Percentiles rank a stretch among this genome's conserved stretches.
Conservation (phyloP, 2,888 invertebrate species). For the Dinocampus coccinellae region DNA sequence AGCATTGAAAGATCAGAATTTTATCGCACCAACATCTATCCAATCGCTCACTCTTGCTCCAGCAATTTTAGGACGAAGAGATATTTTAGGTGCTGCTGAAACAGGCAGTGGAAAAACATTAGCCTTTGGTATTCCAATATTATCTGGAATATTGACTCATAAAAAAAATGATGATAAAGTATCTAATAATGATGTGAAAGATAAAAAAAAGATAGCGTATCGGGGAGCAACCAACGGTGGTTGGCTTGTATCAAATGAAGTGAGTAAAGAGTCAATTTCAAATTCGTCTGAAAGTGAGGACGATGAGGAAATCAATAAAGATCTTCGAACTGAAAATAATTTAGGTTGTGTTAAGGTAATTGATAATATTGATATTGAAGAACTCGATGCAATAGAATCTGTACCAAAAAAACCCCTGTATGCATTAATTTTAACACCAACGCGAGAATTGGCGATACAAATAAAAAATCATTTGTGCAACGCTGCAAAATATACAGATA, state of each 20-base stretch:
- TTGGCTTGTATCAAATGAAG: constrained; percentile 40
- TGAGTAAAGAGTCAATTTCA: constrained; percentile 32
- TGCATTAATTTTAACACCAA: constrained; percentile 93
- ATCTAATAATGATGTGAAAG: constrained; percentile 24
- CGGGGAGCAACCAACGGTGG: constrained; percentile 22
- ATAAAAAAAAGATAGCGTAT: constrained; percentile 15
- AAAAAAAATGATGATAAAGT: constrained; percentile 68
- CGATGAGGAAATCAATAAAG: constrained; percentile 58
- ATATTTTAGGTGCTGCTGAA: constrained; percentile 98
- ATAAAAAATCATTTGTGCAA: constrained; percentile 87
- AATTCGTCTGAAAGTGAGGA: constrained; percentile 21
- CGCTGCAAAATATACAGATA: constrained; percentile 84
- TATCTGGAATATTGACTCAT: constrained; percentile 84
- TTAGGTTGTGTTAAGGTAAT: constrained; percentile 76
- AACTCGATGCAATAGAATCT: constrained; percentile 47
- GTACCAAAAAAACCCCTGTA: constrained; percentile 75
- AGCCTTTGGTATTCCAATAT: constrained; percentile 95
- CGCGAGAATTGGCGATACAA: constrained; percentile 96
- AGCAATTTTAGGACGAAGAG: constrained; percentile 88
- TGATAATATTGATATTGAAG: constrained; percentile 71
- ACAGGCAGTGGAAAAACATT: constrained; percentile 99
- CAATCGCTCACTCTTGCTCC: constrained; percentile 85
- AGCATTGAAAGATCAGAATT: constrained; percentile 82
- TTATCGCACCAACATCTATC: constrained; percentile 88
- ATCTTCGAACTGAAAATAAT: constrained; percentile 44